Evolutionary conservation across 2,797 vertebrate species (phyloP).

Genomic region (Hyperoplus immaculatus): DNA sequence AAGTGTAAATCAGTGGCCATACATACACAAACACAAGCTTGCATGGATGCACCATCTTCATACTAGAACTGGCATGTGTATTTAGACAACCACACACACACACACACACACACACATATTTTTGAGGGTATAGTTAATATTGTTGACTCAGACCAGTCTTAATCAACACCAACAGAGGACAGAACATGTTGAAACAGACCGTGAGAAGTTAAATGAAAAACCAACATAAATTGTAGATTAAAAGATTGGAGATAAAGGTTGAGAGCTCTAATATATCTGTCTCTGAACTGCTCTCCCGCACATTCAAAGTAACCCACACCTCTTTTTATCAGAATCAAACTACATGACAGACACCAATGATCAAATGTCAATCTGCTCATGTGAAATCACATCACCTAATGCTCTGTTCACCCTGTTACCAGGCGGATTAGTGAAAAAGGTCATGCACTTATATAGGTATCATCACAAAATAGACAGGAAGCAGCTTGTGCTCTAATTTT

Average conservation of each 20-base stretch:
- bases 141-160: neutral
- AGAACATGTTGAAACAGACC: neutral
- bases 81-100: neutral
- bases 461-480: slow-evolving; percentile 12
- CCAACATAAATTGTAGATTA: neutral
- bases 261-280: no score
- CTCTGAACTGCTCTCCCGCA: no score
- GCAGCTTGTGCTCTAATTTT: slow-evolving; percentile 35
- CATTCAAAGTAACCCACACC: no score
- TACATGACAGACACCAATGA: neutral
- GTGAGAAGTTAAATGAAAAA: neutral
- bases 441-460: slow-evolving; percentile 41
- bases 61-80: no score
- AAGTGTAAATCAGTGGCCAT: slow-evolving; percentile 11
- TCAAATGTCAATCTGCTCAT: slow-evolving; percentile 6
- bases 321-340: no score
- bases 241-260: no score
- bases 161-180: neutral
- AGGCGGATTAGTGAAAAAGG: slow-evolving; percentile 43
- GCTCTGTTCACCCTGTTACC: slow-evolving; percentile 8
- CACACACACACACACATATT: no score
- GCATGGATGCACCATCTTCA: neutral
- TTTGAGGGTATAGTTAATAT: neutral
- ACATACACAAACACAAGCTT: slow-evolving; percentile 6
- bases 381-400: neutral